phyloP scores from a whole-genome alignment of 2,797 vertebrate genomes.

The Taenioides sp. region DNA sequence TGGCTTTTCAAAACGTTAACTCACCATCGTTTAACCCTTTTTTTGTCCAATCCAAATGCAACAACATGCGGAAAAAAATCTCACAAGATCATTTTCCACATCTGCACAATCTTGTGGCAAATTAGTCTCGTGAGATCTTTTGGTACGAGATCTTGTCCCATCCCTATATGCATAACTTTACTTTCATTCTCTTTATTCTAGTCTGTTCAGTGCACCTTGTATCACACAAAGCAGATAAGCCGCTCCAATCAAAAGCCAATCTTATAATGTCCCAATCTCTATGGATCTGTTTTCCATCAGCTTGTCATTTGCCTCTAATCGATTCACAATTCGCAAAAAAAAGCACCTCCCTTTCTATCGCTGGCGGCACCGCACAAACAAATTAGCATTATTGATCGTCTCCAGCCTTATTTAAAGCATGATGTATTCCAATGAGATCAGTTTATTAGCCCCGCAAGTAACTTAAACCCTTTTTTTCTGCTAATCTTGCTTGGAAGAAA shows the following conservation, averaged over 20 bases:
- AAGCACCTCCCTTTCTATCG: conserved; percentile 9
- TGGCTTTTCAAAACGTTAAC: too few relatives aligned
- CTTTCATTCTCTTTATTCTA: not conserved
- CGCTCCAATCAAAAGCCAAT: conserved; percentile 49
- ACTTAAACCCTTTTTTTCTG: conserved; percentile 21
- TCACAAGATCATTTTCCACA: too few relatives aligned
- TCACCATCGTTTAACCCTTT: too few relatives aligned
- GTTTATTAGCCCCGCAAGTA: conserved; percentile 46
- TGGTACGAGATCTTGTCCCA: too few relatives aligned
- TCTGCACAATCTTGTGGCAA: too few relatives aligned
- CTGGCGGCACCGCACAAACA: conserved; percentile 6
- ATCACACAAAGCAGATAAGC: conserved; percentile 19
- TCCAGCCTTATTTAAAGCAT: conserved; percentile 55
- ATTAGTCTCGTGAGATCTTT: too few relatives aligned
- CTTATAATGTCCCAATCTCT: conserved; percentile 42
- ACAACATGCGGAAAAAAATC: too few relatives aligned
- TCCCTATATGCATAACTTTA: not conserved
- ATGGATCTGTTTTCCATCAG: conserved; percentile 48
- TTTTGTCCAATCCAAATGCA: too few relatives aligned
- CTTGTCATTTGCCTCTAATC: conserved; percentile 34
- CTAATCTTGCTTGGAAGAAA: conserved; percentile 38
- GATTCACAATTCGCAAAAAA: conserved; percentile 48
- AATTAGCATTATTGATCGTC: conserved; percentile 62
- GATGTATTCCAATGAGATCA: conserved; percentile 61
- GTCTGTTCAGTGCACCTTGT: conserved; percentile 6